Evolutionary conservation across 1,140 invertebrate genomes (phyloP), one percentile per base, ranked within the genome.

Genomic region (Pogonomyrmex barbatus): DNA sequence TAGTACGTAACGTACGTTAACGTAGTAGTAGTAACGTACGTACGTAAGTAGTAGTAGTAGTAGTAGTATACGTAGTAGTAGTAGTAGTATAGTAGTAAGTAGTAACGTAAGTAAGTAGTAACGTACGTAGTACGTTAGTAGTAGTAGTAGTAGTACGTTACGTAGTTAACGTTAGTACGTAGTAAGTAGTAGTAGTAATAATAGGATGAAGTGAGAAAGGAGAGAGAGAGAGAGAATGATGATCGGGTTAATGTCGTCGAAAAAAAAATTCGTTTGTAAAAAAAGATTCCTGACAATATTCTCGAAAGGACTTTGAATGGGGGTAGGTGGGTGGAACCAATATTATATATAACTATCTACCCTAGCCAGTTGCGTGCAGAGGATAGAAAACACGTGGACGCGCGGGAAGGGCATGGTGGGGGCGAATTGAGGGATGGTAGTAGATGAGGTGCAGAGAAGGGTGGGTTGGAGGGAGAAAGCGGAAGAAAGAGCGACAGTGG

Each of bases 301-400:
- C 54, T 70, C 73, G 81, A 90, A 89, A 83, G 70, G 70, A 77
- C 70, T 86, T 67, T 89, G 86, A 75, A 90, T 77, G 81, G 71
- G 85, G 77, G 83, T 87, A 89, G 82, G 87, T 89, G 90, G 87
- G 90, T 92, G 89, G 86, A 85, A 73, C 84, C 91, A 85, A 88
- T 88, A 87, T 92, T 90, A 90, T 87, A 87, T 91, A 89, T 75
- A 90, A 87, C 87, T 92, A 90, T 90, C 91, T 87, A 93, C 92
- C 87, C 93, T 93, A 92, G 92, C 90, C 89, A 88, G 89, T 90
- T 94, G 92, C 92, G 93, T 94, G 92, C 88, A 81, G 91, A 93
- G 93, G 94, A 95, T 94, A 93, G 94, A 94, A 94, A 94, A 94
- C 85, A 92, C 87, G 89, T 67, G 71, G 85, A 60, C 67, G 42